phyloP scores from a whole-genome alignment of 2,888 invertebrate genomes.

The Endotricha flammealis region DNA sequence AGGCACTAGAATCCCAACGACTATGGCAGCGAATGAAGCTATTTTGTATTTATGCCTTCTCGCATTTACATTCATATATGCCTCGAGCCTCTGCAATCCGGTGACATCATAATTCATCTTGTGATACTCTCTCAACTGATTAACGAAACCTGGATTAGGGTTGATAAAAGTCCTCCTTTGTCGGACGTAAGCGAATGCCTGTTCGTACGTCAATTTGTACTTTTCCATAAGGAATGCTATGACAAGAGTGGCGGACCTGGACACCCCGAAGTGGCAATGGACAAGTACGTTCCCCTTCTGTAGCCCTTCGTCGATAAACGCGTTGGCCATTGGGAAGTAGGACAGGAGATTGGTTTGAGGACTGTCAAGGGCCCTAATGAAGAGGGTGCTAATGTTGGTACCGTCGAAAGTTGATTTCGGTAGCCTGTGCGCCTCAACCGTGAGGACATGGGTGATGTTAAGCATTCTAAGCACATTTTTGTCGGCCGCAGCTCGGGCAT shows the following conservation, averaged over 20 bases:
- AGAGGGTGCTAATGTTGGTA: conserved; percentile 58
- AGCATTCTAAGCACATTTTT: conserved; percentile 48
- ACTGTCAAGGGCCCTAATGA: conserved; percentile 68
- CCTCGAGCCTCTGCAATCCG: conserved; percentile 52
- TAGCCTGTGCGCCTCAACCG: conserved; percentile 59
- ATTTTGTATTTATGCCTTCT: conserved; percentile 61
- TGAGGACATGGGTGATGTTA: conserved; percentile 69
- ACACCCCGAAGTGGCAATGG: conserved; percentile 97
- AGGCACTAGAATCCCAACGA: conserved; percentile 55
- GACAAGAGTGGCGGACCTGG: conserved; percentile 95
- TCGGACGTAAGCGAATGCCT: conserved; percentile 93
- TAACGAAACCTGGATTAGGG: conserved; percentile 96
- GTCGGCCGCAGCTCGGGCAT: conserved; percentile 62
- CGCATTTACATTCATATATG: conserved; percentile 57
- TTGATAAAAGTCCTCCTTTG: conserved; percentile 92
- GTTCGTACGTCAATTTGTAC: conserved; percentile 87
- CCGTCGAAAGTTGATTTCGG: conserved; percentile 55
- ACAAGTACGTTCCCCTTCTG: conserved; percentile 85
- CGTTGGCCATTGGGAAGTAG: conserved; percentile 71
- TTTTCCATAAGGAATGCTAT: conserved; percentile 97
- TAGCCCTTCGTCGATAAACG: conserved; percentile 78
- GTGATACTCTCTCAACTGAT: conserved; percentile 86
- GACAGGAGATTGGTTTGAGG: conserved; percentile 62
- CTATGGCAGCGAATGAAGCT: conserved; percentile 53
- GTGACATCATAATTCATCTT: conserved; percentile 54